Conservation (phyloP, 2,888 invertebrate species). For the Norana najaformis region DNA sequence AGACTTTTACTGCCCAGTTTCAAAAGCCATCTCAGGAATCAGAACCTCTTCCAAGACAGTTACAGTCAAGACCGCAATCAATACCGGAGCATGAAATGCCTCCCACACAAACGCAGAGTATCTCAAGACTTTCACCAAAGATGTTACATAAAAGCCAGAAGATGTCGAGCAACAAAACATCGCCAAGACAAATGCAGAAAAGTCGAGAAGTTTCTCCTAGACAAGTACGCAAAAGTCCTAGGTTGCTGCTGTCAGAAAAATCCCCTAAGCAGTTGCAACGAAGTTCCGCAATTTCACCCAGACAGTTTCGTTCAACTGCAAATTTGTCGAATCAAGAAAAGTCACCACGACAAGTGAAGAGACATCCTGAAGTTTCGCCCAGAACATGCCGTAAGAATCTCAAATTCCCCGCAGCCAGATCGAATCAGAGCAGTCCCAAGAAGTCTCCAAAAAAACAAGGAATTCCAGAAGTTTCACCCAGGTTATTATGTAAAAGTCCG, state of each 20-base stretch:
- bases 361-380: not conserved
- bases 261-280: not conserved
- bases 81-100: not conserved
- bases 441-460: not conserved
- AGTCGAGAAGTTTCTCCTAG: not conserved
- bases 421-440: not conserved
- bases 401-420: not conserved
- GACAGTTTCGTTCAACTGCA: not conserved
- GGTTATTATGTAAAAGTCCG: not conserved
- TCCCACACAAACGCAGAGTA: not conserved
- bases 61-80: too few species aligned
- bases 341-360: not conserved
- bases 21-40: not conserved
- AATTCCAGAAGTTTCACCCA: not conserved
- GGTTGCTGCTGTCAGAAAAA: not conserved
- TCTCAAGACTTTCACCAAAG: not conserved
- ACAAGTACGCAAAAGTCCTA: slow-evolving; percentile 5
- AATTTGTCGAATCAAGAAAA: not conserved
- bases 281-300: not conserved
- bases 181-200: not conserved
- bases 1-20: not conserved
- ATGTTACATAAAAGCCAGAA: not conserved
- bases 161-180: not conserved
- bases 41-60: not conserved
- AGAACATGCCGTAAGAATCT: not conserved